phyloP scores from a whole-genome alignment of 2,113 vertebrate species.

The Chloroceryle aenea region DNA sequence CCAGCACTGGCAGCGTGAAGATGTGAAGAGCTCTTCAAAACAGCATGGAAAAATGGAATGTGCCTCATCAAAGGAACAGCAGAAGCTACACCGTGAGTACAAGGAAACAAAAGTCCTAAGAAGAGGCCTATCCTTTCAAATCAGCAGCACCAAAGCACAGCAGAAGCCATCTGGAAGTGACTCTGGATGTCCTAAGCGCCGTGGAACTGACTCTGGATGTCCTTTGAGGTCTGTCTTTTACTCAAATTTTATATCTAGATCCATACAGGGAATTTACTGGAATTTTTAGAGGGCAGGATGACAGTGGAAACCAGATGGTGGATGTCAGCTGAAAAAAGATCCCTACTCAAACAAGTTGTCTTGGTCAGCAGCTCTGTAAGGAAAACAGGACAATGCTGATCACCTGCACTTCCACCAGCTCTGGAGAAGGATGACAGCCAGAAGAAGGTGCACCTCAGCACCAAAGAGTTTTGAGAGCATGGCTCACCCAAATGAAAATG shows the following conservation, averaged over 20 bases:
- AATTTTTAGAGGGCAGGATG: background rate
- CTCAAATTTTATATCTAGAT: background rate
- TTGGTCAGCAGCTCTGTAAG: background rate
- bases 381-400: background rate
- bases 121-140: background rate
- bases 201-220: background rate
- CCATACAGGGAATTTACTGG: background rate
- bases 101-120: background rate
- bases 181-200: accelerated
- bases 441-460: background rate
- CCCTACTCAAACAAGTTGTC: background rate
- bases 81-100: background rate
- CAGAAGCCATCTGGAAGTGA: accelerated
- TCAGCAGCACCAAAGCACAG: background rate
- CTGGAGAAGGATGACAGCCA: background rate
- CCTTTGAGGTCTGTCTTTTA: background rate
- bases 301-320: background rate
- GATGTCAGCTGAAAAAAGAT: background rate
- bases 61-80: background rate
- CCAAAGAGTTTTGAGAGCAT: background rate
- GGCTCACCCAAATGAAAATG: background rate
- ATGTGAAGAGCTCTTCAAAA: background rate
- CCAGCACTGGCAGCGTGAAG: background rate
- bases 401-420: background rate
- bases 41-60: accelerated